Conservation (phyloP, 2,113 vertebrate genomes). For the Rattus rattus region DNA sequence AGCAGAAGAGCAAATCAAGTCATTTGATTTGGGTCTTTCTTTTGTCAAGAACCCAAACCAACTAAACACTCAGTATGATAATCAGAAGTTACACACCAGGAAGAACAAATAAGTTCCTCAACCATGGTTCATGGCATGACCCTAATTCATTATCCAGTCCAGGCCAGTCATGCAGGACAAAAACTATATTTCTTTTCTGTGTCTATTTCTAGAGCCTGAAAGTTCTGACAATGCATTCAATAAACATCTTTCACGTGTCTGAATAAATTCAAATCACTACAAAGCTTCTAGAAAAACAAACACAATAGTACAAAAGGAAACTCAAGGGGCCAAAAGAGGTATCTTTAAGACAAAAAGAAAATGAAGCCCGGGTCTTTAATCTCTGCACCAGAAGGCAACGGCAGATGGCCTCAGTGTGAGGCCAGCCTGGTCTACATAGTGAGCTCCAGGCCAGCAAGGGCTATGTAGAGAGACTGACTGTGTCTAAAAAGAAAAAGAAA, state of each 20-base stretch:
- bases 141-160: background rate
- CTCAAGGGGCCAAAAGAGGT: background rate
- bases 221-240: constrained; percentile 29
- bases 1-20: constrained; percentile 22
- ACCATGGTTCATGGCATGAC: background rate
- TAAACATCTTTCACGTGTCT: constrained; percentile 11
- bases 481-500: background rate
- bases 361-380: background rate
- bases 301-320: constrained; percentile 24
- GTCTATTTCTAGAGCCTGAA: constrained; percentile 9
- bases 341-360: constrained; percentile 49
- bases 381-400: background rate
- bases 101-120: background rate
- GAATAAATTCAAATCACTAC: background rate
- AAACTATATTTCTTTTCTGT: background rate
- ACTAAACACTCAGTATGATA: background rate
- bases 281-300: constrained; percentile 12
- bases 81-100: background rate
- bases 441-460: background rate
- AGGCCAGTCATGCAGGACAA: background rate
- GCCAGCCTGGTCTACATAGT: background rate
- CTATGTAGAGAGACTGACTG: background rate
- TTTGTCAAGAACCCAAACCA: background rate
- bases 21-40: background rate
- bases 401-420: background rate